Conservation (phyloP, 2,113 vertebrate species). For the Microtus ochrogaster region DNA sequence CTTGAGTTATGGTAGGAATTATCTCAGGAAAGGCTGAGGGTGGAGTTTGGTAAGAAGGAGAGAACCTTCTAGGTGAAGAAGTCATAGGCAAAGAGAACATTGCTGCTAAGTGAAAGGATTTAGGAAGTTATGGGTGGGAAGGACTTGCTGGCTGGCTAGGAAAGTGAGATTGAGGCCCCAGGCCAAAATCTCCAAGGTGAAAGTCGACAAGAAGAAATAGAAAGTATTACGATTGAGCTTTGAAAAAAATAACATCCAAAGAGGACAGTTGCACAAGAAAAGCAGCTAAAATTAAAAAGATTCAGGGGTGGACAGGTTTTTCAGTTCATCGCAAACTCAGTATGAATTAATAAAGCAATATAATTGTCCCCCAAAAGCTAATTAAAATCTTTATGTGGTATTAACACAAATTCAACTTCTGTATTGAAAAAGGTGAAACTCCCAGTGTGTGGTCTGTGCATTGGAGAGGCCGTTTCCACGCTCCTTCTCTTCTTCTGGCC, state of each 20-base stretch:
- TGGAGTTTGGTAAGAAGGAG: neutral
- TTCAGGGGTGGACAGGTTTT: neutral
- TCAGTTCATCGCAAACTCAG: constrained; percentile 6
- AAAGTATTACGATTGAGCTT: neutral
- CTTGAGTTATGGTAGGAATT: neutral
- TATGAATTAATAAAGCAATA: constrained; percentile 37
- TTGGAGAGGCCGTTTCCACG: neutral
- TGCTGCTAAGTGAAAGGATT: neutral
- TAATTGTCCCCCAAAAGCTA: constrained; percentile 18
- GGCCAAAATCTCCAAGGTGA: neutral
- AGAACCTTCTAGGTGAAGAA: neutral
- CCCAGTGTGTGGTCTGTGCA: neutral
- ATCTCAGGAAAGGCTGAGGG: neutral
- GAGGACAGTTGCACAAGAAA: neutral
- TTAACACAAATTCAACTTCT: constrained; percentile 45
- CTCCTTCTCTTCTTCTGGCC: neutral
- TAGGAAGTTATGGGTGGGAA: neutral
- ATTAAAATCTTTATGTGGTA: constrained; percentile 41
- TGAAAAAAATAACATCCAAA: neutral
- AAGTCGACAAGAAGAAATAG: neutral
- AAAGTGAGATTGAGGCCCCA: neutral
- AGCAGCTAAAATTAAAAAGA: neutral
- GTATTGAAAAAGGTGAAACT: neutral
- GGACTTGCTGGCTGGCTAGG: neutral
- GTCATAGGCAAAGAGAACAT: neutral